Conservation (phyloP, 1,140 invertebrate species). For the Dendroctonus valens region DNA sequence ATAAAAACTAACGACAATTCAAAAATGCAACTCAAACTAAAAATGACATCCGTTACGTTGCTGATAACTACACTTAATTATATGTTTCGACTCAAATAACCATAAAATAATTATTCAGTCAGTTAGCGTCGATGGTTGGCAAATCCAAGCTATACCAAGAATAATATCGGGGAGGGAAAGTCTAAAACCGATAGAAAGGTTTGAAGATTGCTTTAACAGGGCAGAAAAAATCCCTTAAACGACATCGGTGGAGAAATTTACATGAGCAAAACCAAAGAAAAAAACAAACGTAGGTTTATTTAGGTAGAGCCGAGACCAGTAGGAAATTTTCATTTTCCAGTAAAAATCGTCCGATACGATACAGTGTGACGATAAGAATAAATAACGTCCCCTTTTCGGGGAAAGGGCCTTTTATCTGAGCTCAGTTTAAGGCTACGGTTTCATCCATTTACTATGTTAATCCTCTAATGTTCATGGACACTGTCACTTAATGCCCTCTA, state of each 20-base stretch:
- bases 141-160: no score
- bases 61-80: no score
- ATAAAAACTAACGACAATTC: no score
- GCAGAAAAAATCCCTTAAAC: conserved; percentile 18
- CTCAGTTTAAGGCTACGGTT: conserved; percentile 38
- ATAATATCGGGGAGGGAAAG: no score
- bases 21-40: no score
- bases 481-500: conserved; percentile 40
- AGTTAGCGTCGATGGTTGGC: no score
- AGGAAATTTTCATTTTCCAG: conserved; percentile 41
- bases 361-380: conserved; percentile 45
- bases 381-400: conserved; percentile 41
- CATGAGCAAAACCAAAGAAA: conserved; percentile 24
- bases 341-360: conserved; percentile 41
- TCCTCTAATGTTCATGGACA: conserved; percentile 42
- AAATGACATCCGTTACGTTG: no score
- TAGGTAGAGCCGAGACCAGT: conserved; percentile 37
- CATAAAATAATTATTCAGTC: no score
- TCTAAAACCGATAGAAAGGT: no score
- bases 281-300: conserved; percentile 40
- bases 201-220: background rate
- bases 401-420: conserved; percentile 38
- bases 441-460: conserved; percentile 44
- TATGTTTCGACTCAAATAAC: no score
- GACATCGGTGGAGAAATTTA: conserved; percentile 26